These are phyloP conservation scores for Poecilia gillii DNA, from an alignment of 2,797 vertebrate species.

Conservation along the genomic window DNA sequence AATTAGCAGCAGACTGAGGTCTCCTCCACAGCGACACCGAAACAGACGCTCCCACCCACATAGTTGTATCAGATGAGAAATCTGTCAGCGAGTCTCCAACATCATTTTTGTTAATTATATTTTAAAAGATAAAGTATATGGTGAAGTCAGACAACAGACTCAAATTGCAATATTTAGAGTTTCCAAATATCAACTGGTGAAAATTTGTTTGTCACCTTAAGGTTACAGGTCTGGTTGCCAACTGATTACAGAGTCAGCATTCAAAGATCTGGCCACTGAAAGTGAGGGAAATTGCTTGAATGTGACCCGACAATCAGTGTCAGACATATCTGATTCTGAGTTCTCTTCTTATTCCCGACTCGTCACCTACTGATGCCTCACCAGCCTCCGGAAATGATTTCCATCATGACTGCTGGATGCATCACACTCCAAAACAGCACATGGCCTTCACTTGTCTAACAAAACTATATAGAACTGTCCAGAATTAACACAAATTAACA, in stretches of 20 bases:
- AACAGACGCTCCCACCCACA: conserved; percentile 31
- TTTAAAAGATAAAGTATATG: background rate
- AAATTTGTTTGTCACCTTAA: background rate
- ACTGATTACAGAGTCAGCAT: background rate
- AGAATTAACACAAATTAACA: background rate
- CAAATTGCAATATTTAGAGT: background rate
- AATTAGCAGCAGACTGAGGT: conserved; percentile 10
- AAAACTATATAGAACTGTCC: background rate
- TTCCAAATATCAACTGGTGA: background rate
- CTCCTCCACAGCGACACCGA: conserved; percentile 19
- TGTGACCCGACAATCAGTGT: background rate
- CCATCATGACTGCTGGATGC: background rate
- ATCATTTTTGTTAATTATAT: background rate
- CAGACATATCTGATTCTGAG: background rate
- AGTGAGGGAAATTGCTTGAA: background rate
- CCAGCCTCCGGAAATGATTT: background rate
- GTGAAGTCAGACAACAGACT: background rate
- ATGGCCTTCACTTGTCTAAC: background rate
- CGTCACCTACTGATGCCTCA: background rate
- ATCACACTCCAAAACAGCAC: background rate
- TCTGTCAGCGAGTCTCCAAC: conserved; percentile 7
- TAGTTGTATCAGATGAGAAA: background rate
- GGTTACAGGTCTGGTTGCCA: background rate
- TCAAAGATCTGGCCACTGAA: background rate
- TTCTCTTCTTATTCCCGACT: background rate